phyloP scores from a whole-genome alignment of 2,888 invertebrate species.

The Imbricaverruca yamaguchii region DNA sequence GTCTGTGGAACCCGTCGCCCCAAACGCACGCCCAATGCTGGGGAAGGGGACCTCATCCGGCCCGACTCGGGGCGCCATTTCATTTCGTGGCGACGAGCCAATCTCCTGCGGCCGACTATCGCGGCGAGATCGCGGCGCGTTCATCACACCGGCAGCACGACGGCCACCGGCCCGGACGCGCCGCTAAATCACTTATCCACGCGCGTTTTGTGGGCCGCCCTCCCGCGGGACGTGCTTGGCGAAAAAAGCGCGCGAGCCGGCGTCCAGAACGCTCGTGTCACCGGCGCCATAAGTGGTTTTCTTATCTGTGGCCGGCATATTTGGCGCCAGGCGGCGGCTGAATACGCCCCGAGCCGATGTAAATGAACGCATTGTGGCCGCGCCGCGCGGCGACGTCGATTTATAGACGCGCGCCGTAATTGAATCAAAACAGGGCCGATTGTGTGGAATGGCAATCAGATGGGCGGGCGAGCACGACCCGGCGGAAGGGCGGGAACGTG shows the following conservation, averaged over 20 bases:
- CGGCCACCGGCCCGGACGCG: not conserved
- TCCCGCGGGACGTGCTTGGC: not conserved
- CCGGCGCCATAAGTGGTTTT: slow-evolving; percentile 7
- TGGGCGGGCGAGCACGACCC: not conserved
- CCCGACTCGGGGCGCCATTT: not conserved
- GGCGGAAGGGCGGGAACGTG: too few species aligned
- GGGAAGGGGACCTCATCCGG: too few species aligned
- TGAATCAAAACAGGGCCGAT: slow-evolving; percentile 16
- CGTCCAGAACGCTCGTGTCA: not conserved
- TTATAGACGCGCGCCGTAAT: not conserved
- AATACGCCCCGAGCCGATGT: not conserved
- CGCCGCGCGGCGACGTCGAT: not conserved
- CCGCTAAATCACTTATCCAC: slow-evolving; percentile 14
- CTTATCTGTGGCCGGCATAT: slow-evolving; percentile 14
- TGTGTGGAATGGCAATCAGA: not conserved
- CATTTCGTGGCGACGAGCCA: not conserved
- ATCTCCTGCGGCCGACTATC: not conserved
- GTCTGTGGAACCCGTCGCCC: too few species aligned
- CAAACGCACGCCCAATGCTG: too few species aligned
- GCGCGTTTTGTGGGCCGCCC: not conserved
- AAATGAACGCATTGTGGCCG: slow-evolving; percentile 9
- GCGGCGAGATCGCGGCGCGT: not conserved
- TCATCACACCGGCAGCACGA: not conserved
- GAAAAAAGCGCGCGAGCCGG: not conserved
- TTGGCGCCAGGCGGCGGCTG: not conserved